Percentiles rank a stretch among this genome's conserved stretches.
Conservation (phyloP, 1,140 invertebrate species). For the Drosophila subpulchrella region DNA sequence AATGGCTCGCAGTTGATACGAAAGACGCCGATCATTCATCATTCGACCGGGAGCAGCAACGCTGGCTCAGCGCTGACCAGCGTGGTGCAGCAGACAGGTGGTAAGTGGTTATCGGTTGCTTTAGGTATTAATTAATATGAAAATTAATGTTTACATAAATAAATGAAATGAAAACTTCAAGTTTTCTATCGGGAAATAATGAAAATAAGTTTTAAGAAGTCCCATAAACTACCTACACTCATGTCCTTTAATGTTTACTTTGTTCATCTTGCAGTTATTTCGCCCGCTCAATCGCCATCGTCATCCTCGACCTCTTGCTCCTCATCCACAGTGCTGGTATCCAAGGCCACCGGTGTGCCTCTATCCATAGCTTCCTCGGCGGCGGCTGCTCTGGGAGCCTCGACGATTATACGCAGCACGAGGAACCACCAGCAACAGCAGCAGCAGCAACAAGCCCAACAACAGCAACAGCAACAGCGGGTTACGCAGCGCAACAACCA, state of each 20-base stretch:
- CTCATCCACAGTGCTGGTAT: constrained; percentile 79
- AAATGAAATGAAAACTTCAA: too few relatives aligned
- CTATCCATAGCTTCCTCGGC: constrained; percentile 76
- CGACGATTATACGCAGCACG: constrained; percentile 78
- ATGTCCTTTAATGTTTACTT: background rate
- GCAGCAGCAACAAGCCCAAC: constrained; percentile 38
- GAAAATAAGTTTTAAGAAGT: too few relatives aligned
- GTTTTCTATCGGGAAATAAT: too few relatives aligned
- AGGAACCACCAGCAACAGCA: constrained; percentile 68
- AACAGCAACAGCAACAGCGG: constrained; percentile 52
- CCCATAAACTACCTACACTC: too few relatives aligned
- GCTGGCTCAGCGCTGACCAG: constrained; percentile 53
- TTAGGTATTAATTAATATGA: too few relatives aligned
- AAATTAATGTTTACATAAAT: too few relatives aligned
- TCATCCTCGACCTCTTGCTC: constrained; percentile 80
- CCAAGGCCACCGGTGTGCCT: constrained; percentile 74
- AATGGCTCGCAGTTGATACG: constrained; percentile 66
- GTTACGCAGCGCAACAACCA: constrained; percentile 74
- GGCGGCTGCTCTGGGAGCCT: constrained; percentile 61
- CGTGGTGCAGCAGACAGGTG: constrained; percentile 69
- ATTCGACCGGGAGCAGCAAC: constrained; percentile 62
- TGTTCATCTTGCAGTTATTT: constrained; percentile 46
- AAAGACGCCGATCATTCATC: constrained; percentile 79
- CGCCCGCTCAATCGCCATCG: constrained; percentile 77
- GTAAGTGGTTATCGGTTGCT: constrained; percentile 13